Evolutionary conservation across 2,113 vertebrate species (phyloP).

Genomic region (Craseonycteris thonglongyai): DNA sequence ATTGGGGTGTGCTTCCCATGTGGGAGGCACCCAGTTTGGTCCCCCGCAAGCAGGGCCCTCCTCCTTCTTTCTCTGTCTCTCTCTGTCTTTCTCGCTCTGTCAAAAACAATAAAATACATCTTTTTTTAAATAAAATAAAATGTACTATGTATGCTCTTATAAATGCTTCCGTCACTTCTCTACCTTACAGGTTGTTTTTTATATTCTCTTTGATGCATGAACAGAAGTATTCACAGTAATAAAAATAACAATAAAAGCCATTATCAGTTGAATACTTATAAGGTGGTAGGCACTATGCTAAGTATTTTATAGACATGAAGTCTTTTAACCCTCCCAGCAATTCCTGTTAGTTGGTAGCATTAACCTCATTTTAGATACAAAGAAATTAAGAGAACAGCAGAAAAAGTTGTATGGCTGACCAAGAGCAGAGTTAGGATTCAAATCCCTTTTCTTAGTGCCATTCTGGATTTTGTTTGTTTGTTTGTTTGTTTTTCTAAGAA

Average conservation of each 20-base stretch:
- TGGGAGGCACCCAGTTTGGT: too few species aligned
- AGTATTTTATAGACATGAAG: not conserved
- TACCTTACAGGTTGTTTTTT: not conserved
- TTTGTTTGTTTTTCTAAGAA: not conserved
- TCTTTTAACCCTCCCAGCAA: not conserved
- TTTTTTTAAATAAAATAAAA: too few species aligned
- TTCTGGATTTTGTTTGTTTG: too few species aligned
- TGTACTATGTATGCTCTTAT: not conserved
- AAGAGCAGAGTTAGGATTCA: not conserved
- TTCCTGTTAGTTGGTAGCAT: not conserved
- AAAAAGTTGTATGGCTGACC: not conserved
- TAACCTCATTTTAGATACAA: not conserved
- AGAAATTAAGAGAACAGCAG: not conserved
- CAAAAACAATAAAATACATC: too few species aligned
- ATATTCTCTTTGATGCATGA: not conserved
- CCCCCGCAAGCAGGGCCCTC: too few species aligned
- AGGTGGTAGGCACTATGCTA: not conserved
- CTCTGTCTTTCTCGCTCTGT: too few species aligned
- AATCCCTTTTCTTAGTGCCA: not conserved
- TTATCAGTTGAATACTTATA: not conserved
- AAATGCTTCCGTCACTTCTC: not conserved
- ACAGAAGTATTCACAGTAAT: not conserved
- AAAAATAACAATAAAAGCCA: not conserved
- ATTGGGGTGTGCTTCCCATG: too few species aligned
- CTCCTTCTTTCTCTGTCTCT: too few species aligned